Percentiles rank a stretch among this genome's conserved stretches.
Evolutionary conservation across 2,797 vertebrate genomes (phyloP).

Genomic region (Kryptopterus vitreolus): DNA sequence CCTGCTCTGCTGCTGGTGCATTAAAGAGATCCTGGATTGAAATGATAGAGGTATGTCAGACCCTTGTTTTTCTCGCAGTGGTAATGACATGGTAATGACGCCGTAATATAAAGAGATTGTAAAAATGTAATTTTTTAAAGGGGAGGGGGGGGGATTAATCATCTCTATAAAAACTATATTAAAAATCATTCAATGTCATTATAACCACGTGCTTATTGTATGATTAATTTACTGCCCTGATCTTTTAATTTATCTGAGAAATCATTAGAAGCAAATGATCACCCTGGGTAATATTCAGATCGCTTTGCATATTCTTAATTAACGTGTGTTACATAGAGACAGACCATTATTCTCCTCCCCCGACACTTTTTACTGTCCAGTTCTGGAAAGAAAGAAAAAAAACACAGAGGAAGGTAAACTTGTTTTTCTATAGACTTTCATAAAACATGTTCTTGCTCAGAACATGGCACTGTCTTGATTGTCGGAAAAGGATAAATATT

Average conservation of each 20-base stretch:
- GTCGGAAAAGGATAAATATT: too few species aligned
- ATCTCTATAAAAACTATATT: neutral
- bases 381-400: neutral
- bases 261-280: neutral
- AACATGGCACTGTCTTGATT: too few species aligned
- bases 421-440: too few species aligned
- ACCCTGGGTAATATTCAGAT: neutral
- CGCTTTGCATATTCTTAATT: neutral
- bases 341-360: too few species aligned
- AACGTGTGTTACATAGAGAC: neutral
- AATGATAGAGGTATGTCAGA: slow-evolving; percentile 18
- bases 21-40: slow-evolving; percentile 88
- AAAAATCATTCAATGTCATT: neutral
- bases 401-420: neutral
- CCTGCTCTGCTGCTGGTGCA: slow-evolving; percentile 92
- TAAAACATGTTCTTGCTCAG: too few species aligned
- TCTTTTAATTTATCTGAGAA: neutral
- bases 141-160: too few species aligned
- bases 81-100: neutral
- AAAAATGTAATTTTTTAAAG: too few species aligned
- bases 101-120: neutral
- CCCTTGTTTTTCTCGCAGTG: neutral
- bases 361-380: neutral
- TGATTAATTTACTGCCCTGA: neutral
- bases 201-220: neutral